These are phyloP conservation scores for Pyrochroa serraticornis DNA, from an alignment of 2,888 invertebrate species.

Conservation along the genomic window DNA sequence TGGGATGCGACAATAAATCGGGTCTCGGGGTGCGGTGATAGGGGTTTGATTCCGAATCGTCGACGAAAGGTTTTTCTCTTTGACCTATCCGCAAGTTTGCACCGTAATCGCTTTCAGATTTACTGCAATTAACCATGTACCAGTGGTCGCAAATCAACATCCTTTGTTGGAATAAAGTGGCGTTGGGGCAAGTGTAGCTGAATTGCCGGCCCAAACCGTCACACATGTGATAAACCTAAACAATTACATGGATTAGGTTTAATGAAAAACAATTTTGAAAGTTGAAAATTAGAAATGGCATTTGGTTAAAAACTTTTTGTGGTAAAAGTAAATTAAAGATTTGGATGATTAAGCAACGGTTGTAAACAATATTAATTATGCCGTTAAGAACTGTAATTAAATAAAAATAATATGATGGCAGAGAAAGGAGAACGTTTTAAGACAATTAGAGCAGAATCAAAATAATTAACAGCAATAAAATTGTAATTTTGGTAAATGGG, in stretches of 20 bases:
- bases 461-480: no score
- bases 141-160: slow-evolving; percentile 83
- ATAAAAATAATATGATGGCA: no score
- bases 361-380: no score
- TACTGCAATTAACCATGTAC: slow-evolving; percentile 83
- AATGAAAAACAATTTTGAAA: no score
- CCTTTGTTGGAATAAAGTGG: slow-evolving; percentile 79
- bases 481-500: no score
- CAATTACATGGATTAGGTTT: slow-evolving; percentile 20
- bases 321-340: no score
- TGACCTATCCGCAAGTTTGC: slow-evolving; percentile 77
- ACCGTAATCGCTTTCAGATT: slow-evolving; percentile 72
- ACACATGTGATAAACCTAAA: slow-evolving; percentile 81
- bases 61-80: slow-evolving; percentile 73
- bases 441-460: no score
- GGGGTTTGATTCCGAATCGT: slow-evolving; percentile 66
- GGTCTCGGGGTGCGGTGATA: slow-evolving; percentile 72
- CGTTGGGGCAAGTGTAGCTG: slow-evolving; percentile 79
- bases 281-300: no score
- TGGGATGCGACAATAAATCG: slow-evolving; percentile 67
- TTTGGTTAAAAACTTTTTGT: no score
- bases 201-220: slow-evolving; percentile 78
- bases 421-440: no score
- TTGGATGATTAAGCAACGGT: no score
- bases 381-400: no score